Conservation (phyloP, 2,888 invertebrate species). For the Nymphalis polychloros region DNA sequence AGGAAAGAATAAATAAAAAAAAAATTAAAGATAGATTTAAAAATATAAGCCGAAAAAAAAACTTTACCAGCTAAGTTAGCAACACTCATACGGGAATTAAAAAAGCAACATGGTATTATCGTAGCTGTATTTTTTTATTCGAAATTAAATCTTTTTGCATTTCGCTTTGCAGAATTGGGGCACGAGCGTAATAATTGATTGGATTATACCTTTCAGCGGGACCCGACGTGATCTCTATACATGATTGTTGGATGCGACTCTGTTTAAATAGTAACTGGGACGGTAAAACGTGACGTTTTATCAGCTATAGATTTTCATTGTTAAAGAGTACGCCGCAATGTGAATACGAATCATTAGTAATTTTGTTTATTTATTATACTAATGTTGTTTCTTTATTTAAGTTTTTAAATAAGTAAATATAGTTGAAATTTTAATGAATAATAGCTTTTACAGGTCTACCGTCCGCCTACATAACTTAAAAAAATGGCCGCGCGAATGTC, state of each 20-base stretch:
- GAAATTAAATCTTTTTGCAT: constrained; percentile 61
- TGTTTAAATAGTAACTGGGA: constrained; percentile 48
- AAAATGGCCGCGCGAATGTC: no score
- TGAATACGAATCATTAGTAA: not conserved
- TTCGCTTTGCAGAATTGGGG: constrained; percentile 59
- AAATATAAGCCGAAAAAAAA: no score
- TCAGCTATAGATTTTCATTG: constrained; percentile 14
- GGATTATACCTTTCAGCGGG: constrained; percentile 73
- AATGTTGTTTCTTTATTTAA: no score
- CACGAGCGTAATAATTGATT: constrained; percentile 75
- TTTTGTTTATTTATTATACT: not conserved
- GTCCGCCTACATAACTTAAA: no score
- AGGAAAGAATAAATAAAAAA: no score
- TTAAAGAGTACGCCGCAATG: constrained; percentile 4
- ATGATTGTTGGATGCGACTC: constrained; percentile 62
- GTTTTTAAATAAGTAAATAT: no score
- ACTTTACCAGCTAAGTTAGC: no score
- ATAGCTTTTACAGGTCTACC: no score
- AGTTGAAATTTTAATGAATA: no score
- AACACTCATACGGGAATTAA: not conserved
- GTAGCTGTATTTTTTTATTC: constrained; percentile 36
- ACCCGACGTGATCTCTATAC: constrained; percentile 70
- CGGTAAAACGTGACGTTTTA: constrained; percentile 9
- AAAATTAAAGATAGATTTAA: no score
- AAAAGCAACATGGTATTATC: constrained; percentile 10